phyloP scores from a whole-genome alignment of 2,113 vertebrate species.

The Xyrauchen texanus region DNA sequence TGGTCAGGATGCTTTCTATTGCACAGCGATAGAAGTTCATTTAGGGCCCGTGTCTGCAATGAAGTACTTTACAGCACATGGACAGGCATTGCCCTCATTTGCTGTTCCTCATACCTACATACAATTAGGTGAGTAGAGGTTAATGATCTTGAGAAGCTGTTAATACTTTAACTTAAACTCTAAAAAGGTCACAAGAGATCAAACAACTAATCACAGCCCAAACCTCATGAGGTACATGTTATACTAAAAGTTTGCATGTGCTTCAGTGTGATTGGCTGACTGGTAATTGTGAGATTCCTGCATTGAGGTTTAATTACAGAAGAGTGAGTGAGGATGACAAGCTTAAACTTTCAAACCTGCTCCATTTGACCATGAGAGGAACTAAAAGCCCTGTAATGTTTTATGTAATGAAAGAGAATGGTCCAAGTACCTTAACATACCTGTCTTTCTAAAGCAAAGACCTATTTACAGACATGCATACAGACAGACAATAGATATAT shows the following conservation, averaged over 20 bases:
- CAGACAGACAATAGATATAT: no score
- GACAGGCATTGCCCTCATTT: neutral
- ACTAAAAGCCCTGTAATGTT: no score
- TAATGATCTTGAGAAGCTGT: conserved; percentile 29
- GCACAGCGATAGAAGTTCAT: conserved; percentile 14
- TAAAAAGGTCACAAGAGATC: conserved; percentile 30
- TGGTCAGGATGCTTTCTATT: no score
- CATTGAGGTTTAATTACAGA: conserved; percentile 4
- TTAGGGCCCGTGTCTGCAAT: neutral
- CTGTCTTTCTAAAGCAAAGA: no score
- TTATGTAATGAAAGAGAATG: no score
- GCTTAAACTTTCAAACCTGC: neutral
- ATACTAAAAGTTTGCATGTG: conserved; percentile 1
- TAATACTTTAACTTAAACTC: conserved; percentile 5
- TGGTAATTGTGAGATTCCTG: conserved; percentile 12
- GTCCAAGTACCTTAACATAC: no score
- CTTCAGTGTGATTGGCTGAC: conserved; percentile 1
- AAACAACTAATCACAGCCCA: conserved; percentile 37
- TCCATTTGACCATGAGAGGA: neutral
- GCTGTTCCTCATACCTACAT: neutral
- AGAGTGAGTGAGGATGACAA: neutral
- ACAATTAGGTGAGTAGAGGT: conserved; percentile 23
- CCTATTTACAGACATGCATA: no score
- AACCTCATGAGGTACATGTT: conserved; percentile 1
- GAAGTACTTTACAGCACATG: neutral